Base-by-base conservation (phyloP, 1,140 invertebrate species). In the Pantala flavescens region DNA sequence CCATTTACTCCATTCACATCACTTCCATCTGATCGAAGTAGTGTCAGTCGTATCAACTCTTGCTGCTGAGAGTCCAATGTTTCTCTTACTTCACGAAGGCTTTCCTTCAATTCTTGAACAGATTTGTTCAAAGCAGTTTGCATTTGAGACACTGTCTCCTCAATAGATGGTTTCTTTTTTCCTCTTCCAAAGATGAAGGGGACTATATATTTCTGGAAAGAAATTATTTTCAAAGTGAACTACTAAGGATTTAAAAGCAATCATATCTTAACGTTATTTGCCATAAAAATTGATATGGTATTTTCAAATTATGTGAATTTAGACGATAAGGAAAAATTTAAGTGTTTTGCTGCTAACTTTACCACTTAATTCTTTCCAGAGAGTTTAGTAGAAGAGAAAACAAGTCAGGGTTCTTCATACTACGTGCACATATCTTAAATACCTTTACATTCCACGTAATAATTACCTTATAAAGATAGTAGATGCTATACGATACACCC, bases 71-170 rank as follows among this genome's bases (percentile, higher is more conserved):
- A 84, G 76, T 89, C 85, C 24, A 88, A 80, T 77, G 87, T 87
- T 19, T 82, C 81, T 76, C 86, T 85, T 28, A 89, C 85, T 74
- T 87, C 85, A 7, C 81, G 81, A 74, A 90, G 82, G 73, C 86
- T 86, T 19, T 84, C 83, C 78, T 86, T 88, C 24, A 90, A 81
- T 74, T 88, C 85, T n/a, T 82, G 82, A 73, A 90, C 87, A 24
- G 88, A 85, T 23, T 81, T 82, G 73, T 89, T 87, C 70, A 92
- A 81, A 21, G 87, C 88, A 78, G 89, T 88, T 36, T 89, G 87
- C 71, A 92, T 82, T 74, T 91, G 88, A 0, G 85, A 84, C 28
- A 92, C 83, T 11, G 84, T 85, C 55, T 91, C 88, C 72, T 88
- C 85, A 24, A 90, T 82, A 1, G 84, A 82, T 78, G 87, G 86